These are phyloP conservation scores for Sarcophaga rosellei DNA, from an alignment of 2,888 invertebrate species.

Conservation along the genomic window DNA sequence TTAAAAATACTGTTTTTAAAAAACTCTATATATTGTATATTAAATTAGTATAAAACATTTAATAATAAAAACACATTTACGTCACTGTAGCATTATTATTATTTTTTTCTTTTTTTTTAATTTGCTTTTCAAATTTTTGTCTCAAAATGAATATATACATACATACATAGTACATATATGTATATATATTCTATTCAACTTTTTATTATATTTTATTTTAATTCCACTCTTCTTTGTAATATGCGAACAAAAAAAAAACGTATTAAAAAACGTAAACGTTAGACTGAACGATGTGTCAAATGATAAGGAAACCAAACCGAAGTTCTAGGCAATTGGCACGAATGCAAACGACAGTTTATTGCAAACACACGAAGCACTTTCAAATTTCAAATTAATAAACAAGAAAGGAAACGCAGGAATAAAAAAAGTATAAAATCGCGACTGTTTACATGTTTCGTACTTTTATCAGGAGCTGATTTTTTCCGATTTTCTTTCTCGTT, in stretches of 20 bases:
- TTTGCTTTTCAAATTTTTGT: constrained; percentile 22
- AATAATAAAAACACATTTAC: constrained; percentile 51
- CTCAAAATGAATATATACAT: constrained; percentile 8
- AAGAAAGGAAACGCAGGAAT: constrained; percentile 10
- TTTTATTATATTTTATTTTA: constrained; percentile 40
- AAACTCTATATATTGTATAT: constrained; percentile 16
- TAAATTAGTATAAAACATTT: constrained; percentile 36
- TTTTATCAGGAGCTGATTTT: background rate
- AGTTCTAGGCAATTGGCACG: constrained; percentile 41
- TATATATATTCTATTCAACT: background rate
- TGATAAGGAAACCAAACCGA: constrained; percentile 46
- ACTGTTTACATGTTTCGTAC: constrained; percentile 30
- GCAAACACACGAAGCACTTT: constrained; percentile 56
- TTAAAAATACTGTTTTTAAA: constrained; percentile 1
- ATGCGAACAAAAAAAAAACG: background rate
- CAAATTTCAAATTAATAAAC: constrained; percentile 34
- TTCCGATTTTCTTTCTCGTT: background rate
- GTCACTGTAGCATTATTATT: constrained; percentile 30
- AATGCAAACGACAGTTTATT: constrained; percentile 34
- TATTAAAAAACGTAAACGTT: constrained; percentile 41
- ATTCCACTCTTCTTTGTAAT: constrained; percentile 37
- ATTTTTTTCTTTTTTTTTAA: constrained; percentile 30
- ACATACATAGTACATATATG: no score
- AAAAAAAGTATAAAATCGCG: constrained; percentile 5
- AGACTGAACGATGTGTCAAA: constrained; percentile 43